Evolutionary conservation across 1,140 invertebrate genomes (phyloP).

Genomic region (Ceratina japonica): DNA sequence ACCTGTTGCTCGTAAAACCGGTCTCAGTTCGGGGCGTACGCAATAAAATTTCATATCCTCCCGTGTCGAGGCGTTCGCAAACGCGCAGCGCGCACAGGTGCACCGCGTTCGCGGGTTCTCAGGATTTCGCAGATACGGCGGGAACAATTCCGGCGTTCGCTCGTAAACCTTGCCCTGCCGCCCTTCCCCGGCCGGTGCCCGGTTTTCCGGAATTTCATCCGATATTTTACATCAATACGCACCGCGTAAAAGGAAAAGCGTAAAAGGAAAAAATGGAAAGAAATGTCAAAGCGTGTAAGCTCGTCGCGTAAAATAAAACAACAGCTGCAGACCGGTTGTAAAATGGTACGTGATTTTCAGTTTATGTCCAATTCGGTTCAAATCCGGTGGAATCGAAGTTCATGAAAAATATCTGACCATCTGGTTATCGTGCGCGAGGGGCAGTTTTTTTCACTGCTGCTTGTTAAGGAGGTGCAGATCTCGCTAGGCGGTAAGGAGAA

Average conservation of each 20-base stretch:
- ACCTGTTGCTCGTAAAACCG: slow-evolving; percentile 28
- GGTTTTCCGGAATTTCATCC: background rate
- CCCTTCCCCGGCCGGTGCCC: no score
- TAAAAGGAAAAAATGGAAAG: background rate
- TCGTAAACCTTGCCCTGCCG: background rate
- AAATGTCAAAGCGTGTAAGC: background rate
- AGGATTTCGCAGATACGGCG: background rate
- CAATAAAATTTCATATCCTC: slow-evolving; percentile 31
- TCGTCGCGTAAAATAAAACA: background rate
- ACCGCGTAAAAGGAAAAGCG: background rate
- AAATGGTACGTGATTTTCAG: no score
- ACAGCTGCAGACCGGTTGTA: no score
- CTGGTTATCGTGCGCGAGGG: no score
- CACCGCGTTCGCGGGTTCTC: background rate
- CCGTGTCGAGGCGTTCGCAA: background rate
- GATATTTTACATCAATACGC: background rate
- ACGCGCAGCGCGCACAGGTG: background rate
- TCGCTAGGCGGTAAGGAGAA: no score
- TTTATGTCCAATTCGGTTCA: background rate
- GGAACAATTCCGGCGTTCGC: background rate
- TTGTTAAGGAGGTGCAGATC: no score
- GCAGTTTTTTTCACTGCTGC: no score
- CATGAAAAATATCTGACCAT: no score
- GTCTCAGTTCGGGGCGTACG: background rate
- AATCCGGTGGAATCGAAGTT: background rate